These are phyloP conservation scores for Emydoidea blandingii DNA, from an alignment of 2,797 vertebrate genomes.

Conservation along the genomic window DNA sequence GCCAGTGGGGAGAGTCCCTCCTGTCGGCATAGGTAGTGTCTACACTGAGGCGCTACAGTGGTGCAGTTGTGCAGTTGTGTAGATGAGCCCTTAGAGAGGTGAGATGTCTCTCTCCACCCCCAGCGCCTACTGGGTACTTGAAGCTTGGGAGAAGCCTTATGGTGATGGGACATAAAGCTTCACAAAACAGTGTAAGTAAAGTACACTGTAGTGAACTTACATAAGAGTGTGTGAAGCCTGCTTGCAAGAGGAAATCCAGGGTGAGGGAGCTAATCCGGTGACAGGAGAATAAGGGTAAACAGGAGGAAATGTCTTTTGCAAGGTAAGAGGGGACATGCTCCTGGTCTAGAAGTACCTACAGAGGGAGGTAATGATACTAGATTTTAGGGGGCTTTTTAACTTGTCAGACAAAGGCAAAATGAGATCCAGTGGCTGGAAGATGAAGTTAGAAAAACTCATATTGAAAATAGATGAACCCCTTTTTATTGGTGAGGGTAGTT, in stretches of 20 bases:
- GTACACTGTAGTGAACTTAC: background rate
- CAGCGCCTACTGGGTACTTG: background rate
- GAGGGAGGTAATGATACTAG: constrained; percentile 19
- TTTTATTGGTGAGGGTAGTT: background rate
- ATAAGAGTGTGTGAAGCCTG: background rate
- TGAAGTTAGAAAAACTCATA: background rate
- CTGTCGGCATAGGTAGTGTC: no score
- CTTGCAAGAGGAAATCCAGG: background rate
- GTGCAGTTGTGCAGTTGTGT: background rate
- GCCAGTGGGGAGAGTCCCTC: background rate
- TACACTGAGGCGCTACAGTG: no score
- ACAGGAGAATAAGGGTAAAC: background rate
- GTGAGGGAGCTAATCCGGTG: background rate
- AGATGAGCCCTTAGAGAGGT: background rate
- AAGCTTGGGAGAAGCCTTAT: background rate
- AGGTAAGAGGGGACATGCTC: background rate
- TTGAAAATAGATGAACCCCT: background rate
- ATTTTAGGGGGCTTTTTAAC: background rate
- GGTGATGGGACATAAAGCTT: background rate
- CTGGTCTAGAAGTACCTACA: constrained; percentile 19
- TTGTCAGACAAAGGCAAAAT: background rate
- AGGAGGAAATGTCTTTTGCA: background rate
- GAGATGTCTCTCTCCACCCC: background rate
- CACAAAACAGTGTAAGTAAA: background rate
- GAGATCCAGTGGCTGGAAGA: background rate